Percentiles rank a stretch among this genome's conserved stretches.
Conservation (phyloP, 2,113 vertebrate genomes). For the Lophius piscatorius region DNA sequence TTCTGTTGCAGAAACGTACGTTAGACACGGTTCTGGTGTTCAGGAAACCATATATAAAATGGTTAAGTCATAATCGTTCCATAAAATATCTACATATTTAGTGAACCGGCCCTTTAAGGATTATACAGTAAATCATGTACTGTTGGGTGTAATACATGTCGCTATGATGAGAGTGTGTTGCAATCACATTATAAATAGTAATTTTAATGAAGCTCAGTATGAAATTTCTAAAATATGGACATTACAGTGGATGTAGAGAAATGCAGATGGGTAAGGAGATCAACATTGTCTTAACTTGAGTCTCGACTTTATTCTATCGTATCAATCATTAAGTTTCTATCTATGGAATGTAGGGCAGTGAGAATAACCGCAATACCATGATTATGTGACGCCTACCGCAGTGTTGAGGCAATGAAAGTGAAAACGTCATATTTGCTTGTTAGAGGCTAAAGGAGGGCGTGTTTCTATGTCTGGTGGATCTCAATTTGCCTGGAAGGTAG, state of each 20-base stretch:
- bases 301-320: neutral
- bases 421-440: no score
- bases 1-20: conserved; percentile 2
- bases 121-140: neutral
- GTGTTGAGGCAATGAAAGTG: no score
- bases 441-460: no score
- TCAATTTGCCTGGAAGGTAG: no score
- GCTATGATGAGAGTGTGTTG: neutral
- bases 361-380: no score
- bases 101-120: neutral
- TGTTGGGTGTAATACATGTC: neutral
- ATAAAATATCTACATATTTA: neutral
- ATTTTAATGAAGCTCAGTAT: neutral
- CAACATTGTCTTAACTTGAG: neutral
- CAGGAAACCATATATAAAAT: neutral
- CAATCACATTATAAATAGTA: neutral
- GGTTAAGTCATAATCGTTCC: neutral
- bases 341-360: neutral
- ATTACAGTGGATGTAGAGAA: conserved; percentile 3
- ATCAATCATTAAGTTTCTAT: neutral
- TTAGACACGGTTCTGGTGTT: neutral
- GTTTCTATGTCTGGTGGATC: no score
- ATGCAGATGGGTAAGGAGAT: conserved; percentile 2
- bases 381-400: no score
- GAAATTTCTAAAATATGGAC: neutral